Evolutionary conservation across 92 coral and sea anemone genomes (phyloP).

Genomic region (Hydrozoanthus gracilis): DNA sequence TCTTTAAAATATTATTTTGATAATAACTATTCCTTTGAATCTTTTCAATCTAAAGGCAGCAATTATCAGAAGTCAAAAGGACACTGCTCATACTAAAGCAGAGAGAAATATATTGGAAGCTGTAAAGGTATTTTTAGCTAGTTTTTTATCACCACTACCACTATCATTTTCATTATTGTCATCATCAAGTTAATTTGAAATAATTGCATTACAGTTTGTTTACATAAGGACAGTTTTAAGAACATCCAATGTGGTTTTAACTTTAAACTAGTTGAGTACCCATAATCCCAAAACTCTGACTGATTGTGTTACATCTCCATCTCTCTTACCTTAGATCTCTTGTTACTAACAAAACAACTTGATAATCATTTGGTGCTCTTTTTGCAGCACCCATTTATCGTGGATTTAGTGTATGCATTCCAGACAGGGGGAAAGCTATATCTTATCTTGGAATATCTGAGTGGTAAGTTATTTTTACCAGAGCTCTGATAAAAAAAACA

Average conservation of each 20-base stretch:
- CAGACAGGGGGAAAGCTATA: conserved; percentile 99
- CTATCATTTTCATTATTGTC: neutral
- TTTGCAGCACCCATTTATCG: conserved; percentile 97
- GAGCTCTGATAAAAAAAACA: too few species aligned
- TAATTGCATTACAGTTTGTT: neutral
- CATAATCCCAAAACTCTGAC: too few species aligned
- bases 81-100: conserved; percentile 98
- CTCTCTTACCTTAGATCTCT: too few species aligned
- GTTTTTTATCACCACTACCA: neutral
- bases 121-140: conserved; percentile 77
- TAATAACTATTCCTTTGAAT: neutral
- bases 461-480: conserved; percentile 75
- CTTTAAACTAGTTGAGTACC: too few species aligned
- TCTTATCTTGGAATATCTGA: conserved; percentile 93
- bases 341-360: neutral
- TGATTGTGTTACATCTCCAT: too few species aligned
- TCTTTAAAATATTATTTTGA: neutral
- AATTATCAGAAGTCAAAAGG: conserved; percentile 97
- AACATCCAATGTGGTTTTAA: too few species aligned
- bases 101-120: conserved; percentile 97
- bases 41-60: conserved; percentile 77
- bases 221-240: too few species aligned
- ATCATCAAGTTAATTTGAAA: neutral
- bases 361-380: conserved; percentile 2
- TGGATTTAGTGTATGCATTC: conserved; percentile 96